Base-by-base conservation (phyloP, 2,113 vertebrate genomes). In the Hemicordylus capensis region DNA sequence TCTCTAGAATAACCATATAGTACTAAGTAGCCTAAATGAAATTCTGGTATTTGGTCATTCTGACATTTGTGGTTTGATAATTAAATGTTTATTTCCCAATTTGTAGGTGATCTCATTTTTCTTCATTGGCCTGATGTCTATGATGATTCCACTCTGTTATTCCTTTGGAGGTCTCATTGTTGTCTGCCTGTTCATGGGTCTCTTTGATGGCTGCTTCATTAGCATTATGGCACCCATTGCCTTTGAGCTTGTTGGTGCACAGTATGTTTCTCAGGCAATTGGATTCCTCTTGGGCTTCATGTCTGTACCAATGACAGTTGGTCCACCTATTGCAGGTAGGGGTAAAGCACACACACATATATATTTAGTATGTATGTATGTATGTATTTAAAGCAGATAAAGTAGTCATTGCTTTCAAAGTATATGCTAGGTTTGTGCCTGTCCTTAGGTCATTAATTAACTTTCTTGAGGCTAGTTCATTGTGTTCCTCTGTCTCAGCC, bases 121-220 rank as follows among this genome's bases (percentile, higher is more conserved):
- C 54, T 97, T 98, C 83, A 99, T 99, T 8, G 98, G 98, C 39
- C 34, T 99, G 91, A 98, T 99, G 98, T 99, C 99, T 61, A 99
- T 98, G 98, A 98, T 99, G 98, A 98, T 99, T 80, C 98, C 99
- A 1, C 86, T 99, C 87, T 99, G 98, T 89, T 19, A 94, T 0
- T 63, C 95, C 87, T 99, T 99, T 1, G 97, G 97, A 1, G 97
- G 96, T 8, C 97, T 99, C 56, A 97, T 99, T 1, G 98, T 97
- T 1, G 98, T 99, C 69, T 99, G 98, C 87, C 97, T 99, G 87
- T 93, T 99, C 82, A 99, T 99, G 99, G 99, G 99, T 8, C 93
- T 99, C 76, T 99, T 99, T 77, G 99, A 99, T 1, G 99, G 99
- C 80, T 99, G 98, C 94, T 99, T 99, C 94, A 99, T 99, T 95